Conservation (phyloP, 2,888 invertebrate species). For the Stegana nigrithorax region DNA sequence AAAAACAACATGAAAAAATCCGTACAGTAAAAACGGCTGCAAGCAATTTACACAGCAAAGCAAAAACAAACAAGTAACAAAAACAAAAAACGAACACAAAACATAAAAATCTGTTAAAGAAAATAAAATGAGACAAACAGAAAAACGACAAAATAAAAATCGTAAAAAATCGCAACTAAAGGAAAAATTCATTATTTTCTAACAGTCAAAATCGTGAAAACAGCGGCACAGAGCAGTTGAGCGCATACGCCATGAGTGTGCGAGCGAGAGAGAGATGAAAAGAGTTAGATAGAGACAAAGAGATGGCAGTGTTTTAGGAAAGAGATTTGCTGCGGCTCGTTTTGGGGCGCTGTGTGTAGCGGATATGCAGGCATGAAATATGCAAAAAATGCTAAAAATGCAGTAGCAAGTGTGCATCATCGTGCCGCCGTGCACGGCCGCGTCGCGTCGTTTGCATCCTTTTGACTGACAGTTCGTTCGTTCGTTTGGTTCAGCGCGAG, state of each 20-base stretch:
- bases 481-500: too few relatives aligned
- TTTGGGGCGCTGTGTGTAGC: too few relatives aligned
- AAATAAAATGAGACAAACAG: background rate
- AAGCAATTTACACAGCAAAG: background rate
- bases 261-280: too few relatives aligned
- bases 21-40: background rate
- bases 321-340: too few relatives aligned
- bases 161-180: background rate
- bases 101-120: background rate
- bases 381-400: background rate
- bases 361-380: background rate
- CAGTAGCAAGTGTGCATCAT: too few relatives aligned
- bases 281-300: too few relatives aligned
- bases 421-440: too few relatives aligned
- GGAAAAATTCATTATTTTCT: constrained; percentile 14
- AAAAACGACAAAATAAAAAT: background rate
- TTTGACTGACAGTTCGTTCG: too few relatives aligned
- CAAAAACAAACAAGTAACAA: background rate
- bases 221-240: background rate
- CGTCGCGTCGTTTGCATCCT: too few relatives aligned
- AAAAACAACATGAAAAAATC: background rate
- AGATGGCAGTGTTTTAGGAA: too few relatives aligned
- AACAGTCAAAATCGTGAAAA: background rate
- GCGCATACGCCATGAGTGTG: too few relatives aligned
- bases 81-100: background rate